Conservation (phyloP, 1,140 invertebrate species). For the Lepidostoma basale region DNA sequence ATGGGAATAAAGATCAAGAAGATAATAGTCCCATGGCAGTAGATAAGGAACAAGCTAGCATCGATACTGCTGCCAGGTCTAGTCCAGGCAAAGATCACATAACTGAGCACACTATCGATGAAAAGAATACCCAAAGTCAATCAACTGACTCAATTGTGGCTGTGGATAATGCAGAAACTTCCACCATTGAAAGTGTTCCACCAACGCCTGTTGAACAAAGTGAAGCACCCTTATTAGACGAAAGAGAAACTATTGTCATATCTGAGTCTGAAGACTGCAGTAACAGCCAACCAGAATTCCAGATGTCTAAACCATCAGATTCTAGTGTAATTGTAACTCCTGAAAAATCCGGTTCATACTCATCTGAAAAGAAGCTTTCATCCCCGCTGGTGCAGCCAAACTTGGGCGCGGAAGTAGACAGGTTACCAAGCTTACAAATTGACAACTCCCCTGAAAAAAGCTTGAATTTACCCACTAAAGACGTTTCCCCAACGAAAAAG, state of each 20-base stretch:
- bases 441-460: conserved; percentile 13
- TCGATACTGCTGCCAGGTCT: no score
- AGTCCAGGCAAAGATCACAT: no score
- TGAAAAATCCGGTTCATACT: conserved; percentile 11
- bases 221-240: conserved; percentile 47
- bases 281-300: conserved; percentile 40
- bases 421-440: conserved; percentile 19
- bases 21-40: no score
- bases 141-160: no score
- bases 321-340: conserved; percentile 32
- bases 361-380: background rate
- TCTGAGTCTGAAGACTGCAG: conserved; percentile 61
- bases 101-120: no score
- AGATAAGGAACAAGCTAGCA: no score
- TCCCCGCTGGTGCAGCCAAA: background rate
- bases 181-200: background rate
- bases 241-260: conserved; percentile 60
- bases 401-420: background rate
- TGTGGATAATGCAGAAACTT: background rate
- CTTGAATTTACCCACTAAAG: background rate
- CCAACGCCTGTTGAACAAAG: background rate
- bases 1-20: background rate
- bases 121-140: background rate
- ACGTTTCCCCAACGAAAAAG: background rate
- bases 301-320: conserved; percentile 14